These are phyloP conservation scores for Silurus asotus DNA, from an alignment of 2,113 vertebrate species.

Conservation along the genomic window DNA sequence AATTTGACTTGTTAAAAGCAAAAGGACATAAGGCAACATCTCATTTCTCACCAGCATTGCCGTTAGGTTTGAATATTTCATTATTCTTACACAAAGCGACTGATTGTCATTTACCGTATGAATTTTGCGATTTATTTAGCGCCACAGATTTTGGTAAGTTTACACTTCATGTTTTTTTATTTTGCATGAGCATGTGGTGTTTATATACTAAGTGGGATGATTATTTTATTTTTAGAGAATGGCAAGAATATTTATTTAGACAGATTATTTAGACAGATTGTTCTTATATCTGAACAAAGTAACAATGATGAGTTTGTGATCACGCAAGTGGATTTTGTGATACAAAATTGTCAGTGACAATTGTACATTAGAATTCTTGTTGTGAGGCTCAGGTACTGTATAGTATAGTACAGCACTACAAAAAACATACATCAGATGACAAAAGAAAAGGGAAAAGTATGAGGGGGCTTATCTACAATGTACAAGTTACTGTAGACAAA, in stretches of 20 bases:
- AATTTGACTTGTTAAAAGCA: background rate
- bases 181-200: background rate
- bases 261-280: background rate
- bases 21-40: background rate
- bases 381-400: background rate
- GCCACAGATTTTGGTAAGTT: conserved; percentile 13
- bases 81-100: background rate
- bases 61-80: background rate
- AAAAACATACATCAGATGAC: too few relatives aligned
- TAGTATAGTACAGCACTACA: too few relatives aligned
- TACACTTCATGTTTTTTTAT: background rate
- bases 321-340: too few relatives aligned
- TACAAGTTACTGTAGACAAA: too few relatives aligned
- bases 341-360: too few relatives aligned
- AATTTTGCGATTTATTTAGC: background rate
- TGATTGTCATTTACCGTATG: background rate
- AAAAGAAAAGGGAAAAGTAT: too few relatives aligned
- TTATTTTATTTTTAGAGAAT: background rate
- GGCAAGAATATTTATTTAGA: background rate
- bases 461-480: too few relatives aligned
- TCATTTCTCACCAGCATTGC: background rate
- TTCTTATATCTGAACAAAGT: background rate
- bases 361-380: background rate
- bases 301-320: background rate
- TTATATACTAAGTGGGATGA: background rate